Base-by-base conservation (phyloP, 2,113 vertebrate genomes). In the Myotis davidii region DNA sequence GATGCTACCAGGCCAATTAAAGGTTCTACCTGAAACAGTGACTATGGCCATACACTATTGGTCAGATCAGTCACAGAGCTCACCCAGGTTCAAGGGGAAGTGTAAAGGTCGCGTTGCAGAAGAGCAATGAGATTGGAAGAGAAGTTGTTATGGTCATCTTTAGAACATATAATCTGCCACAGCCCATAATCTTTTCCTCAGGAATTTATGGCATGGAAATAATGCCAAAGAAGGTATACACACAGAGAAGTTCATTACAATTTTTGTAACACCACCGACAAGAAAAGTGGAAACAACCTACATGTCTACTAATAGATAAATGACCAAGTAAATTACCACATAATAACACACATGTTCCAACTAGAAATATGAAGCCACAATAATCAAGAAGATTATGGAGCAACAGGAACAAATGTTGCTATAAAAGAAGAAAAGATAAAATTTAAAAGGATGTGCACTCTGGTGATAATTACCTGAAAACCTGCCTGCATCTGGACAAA, bases 341-440 rank as follows among this genome's bases (percentile, higher is more conserved):
- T 23, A 70, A 39, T 61, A 27, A 59, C 23, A 61, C 54, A 39
- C 34, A 39, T 17, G 25, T 82, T 61, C 25, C 27, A 82, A 70
- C 73, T n/a, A 92, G 25, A n/a, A 94, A 50, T 54, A 64, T 61
- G 37, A 95, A 77, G 65, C 37, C 64, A 61, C 21, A 59, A 32
- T 81, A 48, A 89, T 54, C 69, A 73, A 73, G 48, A 88, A 29
- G 56, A 59, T 54, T 81, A 67, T n/a, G 83, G 67, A 83, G 32
- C 27, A 73, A 69, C 25, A 21, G 48, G 48, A 95, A 59, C 7
- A 79, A 85, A 45, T 42, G 4, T 72, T 91, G 50, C 20, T 90
- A 20, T 65, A 72, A 89, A 61, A 95, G 70, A 52, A 90, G 37
- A 69, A 69, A 85, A 84, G 32, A 18, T 59, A n/a, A 88, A 85